Conservation (phyloP, 2,888 invertebrate species). For the Ferrisia virgata region DNA sequence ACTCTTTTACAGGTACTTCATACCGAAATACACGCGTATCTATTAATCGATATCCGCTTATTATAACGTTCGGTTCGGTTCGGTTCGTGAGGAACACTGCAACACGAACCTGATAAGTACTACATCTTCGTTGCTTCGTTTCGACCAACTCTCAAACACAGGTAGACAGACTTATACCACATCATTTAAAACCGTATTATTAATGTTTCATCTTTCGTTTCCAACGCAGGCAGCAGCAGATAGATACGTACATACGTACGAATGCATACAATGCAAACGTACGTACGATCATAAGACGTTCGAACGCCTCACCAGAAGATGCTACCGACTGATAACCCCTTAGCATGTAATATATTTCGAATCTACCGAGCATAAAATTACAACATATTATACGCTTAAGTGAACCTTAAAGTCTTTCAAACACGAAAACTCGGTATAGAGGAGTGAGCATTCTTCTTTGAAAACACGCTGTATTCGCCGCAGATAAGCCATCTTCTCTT, state of each 20-base stretch:
- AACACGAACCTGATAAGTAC: too few species aligned
- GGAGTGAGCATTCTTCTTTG: background rate
- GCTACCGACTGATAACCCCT: conserved; percentile 13
- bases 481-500: background rate
- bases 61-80: too few species aligned
- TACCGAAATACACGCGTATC: too few species aligned
- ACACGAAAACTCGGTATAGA: background rate
- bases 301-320: background rate
- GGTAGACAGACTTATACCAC: background rate
- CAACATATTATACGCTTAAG: conserved; percentile 24
- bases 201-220: background rate
- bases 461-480: background rate
- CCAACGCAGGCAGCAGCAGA: too few species aligned
- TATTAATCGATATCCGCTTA: background rate
- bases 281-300: background rate
- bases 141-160: too few species aligned
- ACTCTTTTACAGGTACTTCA: too few species aligned
- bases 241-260: background rate
- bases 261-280: background rate
- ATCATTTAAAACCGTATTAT: background rate
- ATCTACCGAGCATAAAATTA: conserved; percentile 29
- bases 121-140: too few species aligned
- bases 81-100: too few species aligned
- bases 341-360: background rate
- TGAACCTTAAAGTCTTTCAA: conserved; percentile 13